Evolutionary conservation across 2,113 vertebrate genomes (phyloP).

Genomic region (Antennarius striatus): DNA sequence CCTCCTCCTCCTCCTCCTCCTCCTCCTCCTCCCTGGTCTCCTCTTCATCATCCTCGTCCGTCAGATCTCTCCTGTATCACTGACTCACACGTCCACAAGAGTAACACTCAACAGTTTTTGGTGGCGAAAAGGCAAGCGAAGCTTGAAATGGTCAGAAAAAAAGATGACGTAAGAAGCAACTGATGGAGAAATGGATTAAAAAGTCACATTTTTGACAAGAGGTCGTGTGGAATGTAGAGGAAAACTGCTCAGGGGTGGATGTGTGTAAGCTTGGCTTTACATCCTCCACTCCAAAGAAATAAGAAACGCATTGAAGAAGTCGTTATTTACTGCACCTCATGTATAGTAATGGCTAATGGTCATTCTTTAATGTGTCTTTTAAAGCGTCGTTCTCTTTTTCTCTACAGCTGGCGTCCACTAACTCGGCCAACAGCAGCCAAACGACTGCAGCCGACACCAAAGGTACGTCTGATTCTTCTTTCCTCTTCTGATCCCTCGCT

Average conservation of each 20-base stretch:
- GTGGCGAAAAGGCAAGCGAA: slow-evolving; percentile 9
- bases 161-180: no score
- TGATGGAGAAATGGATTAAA: no score
- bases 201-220: no score
- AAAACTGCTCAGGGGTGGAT: no score
- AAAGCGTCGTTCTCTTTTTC: not conserved
- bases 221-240: no score
- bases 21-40: slow-evolving; percentile 2
- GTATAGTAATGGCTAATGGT: no score
- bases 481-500: no score
- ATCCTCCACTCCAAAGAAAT: no score
- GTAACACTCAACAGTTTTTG: slow-evolving; percentile 1
- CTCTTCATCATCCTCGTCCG: slow-evolving; percentile 25
- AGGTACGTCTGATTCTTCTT: slow-evolving; percentile 42
- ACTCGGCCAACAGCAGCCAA: slow-evolving; percentile 71
- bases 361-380: no score
- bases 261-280: no score
- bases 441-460: slow-evolving; percentile 70
- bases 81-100: slow-evolving; percentile 24
- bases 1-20: slow-evolving; percentile 12
- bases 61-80: slow-evolving; percentile 19
- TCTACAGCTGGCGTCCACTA: slow-evolving; percentile 66
- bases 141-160: slow-evolving; percentile 3
- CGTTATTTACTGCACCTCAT: no score
- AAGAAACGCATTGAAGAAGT: no score